These are phyloP conservation scores for Bhutanitis thaidina DNA, from an alignment of 2,888 invertebrate genomes.

Conservation along the genomic window DNA sequence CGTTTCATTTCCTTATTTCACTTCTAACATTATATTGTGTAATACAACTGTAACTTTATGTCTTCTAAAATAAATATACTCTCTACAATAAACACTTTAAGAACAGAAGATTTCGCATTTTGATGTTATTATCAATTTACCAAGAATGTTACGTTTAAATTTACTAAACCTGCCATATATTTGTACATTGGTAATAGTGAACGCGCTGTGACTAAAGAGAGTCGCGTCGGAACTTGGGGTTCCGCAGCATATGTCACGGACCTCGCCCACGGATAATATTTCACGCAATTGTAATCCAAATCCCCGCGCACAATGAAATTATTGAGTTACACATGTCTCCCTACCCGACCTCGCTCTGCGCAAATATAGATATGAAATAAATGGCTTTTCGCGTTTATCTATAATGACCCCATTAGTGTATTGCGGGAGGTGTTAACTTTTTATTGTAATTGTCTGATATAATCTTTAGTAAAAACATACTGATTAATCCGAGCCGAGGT, in stretches of 20 bases:
- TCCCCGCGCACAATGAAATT: constrained; percentile 52
- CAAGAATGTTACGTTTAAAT: no score
- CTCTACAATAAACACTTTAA: no score
- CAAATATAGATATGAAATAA: constrained; percentile 72
- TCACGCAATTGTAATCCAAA: constrained; percentile 65
- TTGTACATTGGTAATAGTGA: constrained; percentile 23
- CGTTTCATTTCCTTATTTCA: no score
- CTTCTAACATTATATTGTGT: no score
- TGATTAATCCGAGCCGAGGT: background rate
- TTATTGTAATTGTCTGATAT: constrained; percentile 26
- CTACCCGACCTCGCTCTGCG: constrained; percentile 42
- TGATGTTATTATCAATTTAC: no score
- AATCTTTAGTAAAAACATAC: constrained; percentile 19
- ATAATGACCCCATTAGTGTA: constrained; percentile 53
- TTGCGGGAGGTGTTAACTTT: constrained; percentile 44
- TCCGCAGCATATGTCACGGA: constrained; percentile 47
- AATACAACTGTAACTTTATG: no score
- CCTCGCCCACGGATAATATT: constrained; percentile 58
- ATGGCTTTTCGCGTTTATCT: constrained; percentile 55
- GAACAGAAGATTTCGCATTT: no score
- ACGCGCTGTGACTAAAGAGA: constrained; percentile 24
- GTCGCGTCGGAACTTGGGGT: constrained; percentile 31
- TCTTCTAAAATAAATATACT: no score
- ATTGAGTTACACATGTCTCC: constrained; percentile 65
- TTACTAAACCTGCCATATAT: no score